Evolutionary conservation across 2,113 vertebrate genomes (phyloP).

Genomic region (Dipodomys spectabilis): DNA sequence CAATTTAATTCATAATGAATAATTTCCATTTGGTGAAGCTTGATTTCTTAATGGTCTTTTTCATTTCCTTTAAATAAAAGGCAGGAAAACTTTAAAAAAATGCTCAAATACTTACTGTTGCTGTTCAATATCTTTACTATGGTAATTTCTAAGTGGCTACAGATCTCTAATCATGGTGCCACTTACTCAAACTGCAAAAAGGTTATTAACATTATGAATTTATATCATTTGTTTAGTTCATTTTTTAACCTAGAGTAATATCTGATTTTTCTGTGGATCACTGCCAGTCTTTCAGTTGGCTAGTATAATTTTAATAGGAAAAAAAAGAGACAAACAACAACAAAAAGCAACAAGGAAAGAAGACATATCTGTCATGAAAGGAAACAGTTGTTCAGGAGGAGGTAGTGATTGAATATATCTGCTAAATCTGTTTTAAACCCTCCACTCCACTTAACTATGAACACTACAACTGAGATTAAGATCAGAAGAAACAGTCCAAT

Average conservation of each 20-base stretch:
- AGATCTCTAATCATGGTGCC: not conserved
- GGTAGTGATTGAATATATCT: not conserved
- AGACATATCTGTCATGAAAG: not conserved
- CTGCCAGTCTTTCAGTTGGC: not conserved
- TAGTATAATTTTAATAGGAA: constrained; percentile 4
- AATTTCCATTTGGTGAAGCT: not conserved
- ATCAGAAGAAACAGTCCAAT: not conserved
- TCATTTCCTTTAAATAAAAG: not conserved
- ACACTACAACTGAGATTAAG: not conserved
- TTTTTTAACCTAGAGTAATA: not conserved
- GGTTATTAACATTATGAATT: not conserved
- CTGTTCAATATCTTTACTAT: no score
- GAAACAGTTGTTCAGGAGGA: not conserved
- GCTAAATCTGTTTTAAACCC: not conserved
- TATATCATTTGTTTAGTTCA: not conserved
- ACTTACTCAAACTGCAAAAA: not conserved
- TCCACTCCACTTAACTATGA: not conserved
- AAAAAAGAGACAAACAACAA: not conserved
- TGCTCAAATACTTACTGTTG: not conserved
- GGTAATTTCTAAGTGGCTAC: not conserved
- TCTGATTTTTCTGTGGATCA: not conserved
- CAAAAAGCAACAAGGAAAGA: not conserved
- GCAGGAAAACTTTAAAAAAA: not conserved
- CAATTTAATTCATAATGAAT: not conserved
- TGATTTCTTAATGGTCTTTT: constrained; percentile 20